Evolutionary conservation across 2,113 vertebrate species (phyloP).

Genomic region (Eclectus roratus): DNA sequence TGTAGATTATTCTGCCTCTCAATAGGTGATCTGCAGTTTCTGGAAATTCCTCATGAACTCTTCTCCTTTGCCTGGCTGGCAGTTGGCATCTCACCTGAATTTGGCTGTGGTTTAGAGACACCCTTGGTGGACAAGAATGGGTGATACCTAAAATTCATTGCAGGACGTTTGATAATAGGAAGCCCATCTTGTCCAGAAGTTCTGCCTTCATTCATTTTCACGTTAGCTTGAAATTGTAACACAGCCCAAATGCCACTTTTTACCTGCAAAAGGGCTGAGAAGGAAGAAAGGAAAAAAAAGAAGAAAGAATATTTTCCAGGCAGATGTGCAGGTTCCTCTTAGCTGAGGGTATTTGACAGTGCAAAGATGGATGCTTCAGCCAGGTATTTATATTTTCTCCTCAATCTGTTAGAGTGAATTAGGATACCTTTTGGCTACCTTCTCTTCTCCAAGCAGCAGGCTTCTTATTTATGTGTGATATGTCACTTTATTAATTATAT

Average conservation of each 20-base stretch:
- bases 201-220: background rate
- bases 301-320: background rate
- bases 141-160: background rate
- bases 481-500: slow-evolving; percentile 29
- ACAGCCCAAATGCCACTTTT: accelerated
- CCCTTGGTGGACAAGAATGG: background rate
- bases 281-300: background rate
- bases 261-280: background rate
- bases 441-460: background rate
- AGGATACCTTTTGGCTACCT: background rate
- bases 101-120: background rate
- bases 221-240: accelerated
- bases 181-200: background rate
- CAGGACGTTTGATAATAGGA: background rate
- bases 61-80: background rate
- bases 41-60: background rate
- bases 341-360: background rate
- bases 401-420: background rate
- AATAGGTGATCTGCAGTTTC: background rate
- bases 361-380: background rate
- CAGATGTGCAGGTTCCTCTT: background rate
- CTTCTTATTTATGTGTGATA: slow-evolving; percentile 10
- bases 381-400: slow-evolving; percentile 8
- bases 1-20: background rate
- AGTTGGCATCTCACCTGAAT: background rate